Base-by-base conservation (phyloP, 2,797 vertebrate genomes). In the Coregonus ussuriensis region DNA sequence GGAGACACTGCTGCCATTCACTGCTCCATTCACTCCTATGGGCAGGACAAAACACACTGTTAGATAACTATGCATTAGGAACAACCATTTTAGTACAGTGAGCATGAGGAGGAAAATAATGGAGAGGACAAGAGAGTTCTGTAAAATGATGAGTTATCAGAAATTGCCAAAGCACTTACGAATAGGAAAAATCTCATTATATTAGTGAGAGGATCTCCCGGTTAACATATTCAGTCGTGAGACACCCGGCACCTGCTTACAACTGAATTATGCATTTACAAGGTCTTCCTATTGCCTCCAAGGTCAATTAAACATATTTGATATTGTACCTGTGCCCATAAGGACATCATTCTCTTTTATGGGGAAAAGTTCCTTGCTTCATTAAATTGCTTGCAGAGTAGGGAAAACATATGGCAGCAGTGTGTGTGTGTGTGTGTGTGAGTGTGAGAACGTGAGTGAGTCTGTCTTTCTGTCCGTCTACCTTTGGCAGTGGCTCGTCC, bases 11-110 rank as follows among this genome's bases (percentile, higher is more conserved):
- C 83, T 95, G 74, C 96, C 95, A 85, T 96, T 97, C 88, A 95
- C 74, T 33, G 95, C 92, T 81, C 96, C 96, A 84, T 95, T 97
- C 71, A 96, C 77, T 74, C 95, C 97, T 98, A 83, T n/a, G 82
- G 82, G 81, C 83, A 87, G 18, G 66, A 80, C 31, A 53, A 81
- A 15, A 80, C 62, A 80, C n/a, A 78, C 54, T 74, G 62, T 53
- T 79, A 74, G 71, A 78, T 53, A 41, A 25, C 54, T 72, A 72
- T 33, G 31, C 6, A 41, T 41, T 15, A 62, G 76, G 31, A 76
- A 78, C 56, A 41, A 31, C 74, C 67, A 75, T 15, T 21, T 13
- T 1, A 80, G 4, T 74, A 74, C 56, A 68, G 5, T 35, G 3
- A 25, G 29, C 16, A 33, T 56, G 21, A 53, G 37, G 18, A 6